Percentiles rank a stretch among this genome's conserved stretches.
Evolutionary conservation across 2,113 vertebrate genomes (phyloP).

Genomic region (Stictonetta naevosa): DNA sequence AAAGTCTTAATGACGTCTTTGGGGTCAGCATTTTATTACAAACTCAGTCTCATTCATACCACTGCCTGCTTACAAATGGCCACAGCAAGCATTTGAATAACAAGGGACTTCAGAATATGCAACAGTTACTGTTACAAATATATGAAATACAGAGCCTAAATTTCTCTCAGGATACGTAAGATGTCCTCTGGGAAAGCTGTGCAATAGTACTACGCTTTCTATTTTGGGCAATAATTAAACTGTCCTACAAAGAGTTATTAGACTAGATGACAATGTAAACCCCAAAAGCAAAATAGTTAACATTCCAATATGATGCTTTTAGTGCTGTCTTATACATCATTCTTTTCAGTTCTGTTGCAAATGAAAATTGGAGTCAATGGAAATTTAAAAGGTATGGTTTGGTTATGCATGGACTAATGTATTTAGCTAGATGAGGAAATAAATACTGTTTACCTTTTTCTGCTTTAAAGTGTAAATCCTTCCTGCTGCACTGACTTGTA

Average conservation of each 20-base stretch:
- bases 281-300: conserved; percentile 51
- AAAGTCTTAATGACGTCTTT: background rate
- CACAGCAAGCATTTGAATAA: conserved; percentile 24
- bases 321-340: conserved; percentile 11
- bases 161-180: conserved; percentile 37
- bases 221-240: conserved; percentile 66
- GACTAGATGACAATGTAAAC: conserved; percentile 24
- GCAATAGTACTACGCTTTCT: conserved; percentile 30
- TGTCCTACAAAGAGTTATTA: conserved; percentile 18
- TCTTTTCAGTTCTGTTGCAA: conserved; percentile 45
- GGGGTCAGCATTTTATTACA: background rate
- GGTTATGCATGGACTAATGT: conserved; percentile 24
- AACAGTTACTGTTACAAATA: conserved; percentile 18
- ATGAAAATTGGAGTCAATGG: conserved; percentile 44
- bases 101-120: conserved; percentile 8
- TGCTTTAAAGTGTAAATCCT: conserved; percentile 47
- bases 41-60: background rate
- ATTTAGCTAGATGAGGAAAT: conserved; percentile 46
- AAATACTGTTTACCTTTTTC: conserved; percentile 46
- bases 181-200: conserved; percentile 42
- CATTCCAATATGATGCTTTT: conserved; percentile 17
- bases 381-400: background rate
- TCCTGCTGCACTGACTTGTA: conserved; percentile 24
- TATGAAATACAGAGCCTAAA: conserved; percentile 51
- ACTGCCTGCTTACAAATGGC: background rate